These are phyloP conservation scores for Halictus rubicundus DNA, from an alignment of 1,140 invertebrate genomes.

Conservation along the genomic window DNA sequence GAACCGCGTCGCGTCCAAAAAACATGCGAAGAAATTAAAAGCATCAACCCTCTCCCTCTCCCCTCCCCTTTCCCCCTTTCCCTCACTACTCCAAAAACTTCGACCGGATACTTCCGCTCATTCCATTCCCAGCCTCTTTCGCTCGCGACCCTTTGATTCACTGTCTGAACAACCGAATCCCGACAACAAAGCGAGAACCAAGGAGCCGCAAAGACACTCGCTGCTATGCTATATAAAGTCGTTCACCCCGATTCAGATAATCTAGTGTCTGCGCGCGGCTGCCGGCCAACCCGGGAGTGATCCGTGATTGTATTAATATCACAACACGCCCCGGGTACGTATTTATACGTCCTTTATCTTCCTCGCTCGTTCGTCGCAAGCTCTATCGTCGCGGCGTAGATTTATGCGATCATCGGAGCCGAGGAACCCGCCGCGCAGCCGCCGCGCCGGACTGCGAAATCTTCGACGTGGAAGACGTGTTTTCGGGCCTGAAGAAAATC, in stretches of 20 bases:
- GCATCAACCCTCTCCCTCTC: constrained; percentile 6
- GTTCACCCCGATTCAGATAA: constrained; percentile 82
- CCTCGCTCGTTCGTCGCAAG: constrained; percentile 27
- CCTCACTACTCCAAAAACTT: neutral
- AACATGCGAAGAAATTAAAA: constrained; percentile 46
- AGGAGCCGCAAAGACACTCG: constrained; percentile 50
- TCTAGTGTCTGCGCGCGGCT: constrained; percentile 79
- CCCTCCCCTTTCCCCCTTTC: neutral
- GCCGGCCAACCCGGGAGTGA: constrained; percentile 78
- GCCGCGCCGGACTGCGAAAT: neutral
- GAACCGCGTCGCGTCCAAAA: constrained; percentile 12
- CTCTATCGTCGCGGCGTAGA: constrained; percentile 52
- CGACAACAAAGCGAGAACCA: constrained; percentile 56
- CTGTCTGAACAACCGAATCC: constrained; percentile 58
- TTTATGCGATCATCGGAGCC: constrained; percentile 72
- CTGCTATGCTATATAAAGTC: constrained; percentile 80
- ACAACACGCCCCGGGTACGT: constrained; percentile 77
- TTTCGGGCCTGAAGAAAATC: neutral
- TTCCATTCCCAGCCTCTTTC: constrained; percentile 19
- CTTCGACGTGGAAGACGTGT: neutral
- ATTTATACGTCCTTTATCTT: constrained; percentile 71
- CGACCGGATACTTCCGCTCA: constrained; percentile 13
- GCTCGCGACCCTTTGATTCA: constrained; percentile 59
- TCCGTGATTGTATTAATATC: constrained; percentile 82
- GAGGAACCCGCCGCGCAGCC: too few relatives aligned